A percentile compares a stretch with the other conserved stretches of the same genome.
Evolutionary conservation across 1,140 invertebrate genomes (phyloP).

Genomic region (Chironomus striatipennis): DNA sequence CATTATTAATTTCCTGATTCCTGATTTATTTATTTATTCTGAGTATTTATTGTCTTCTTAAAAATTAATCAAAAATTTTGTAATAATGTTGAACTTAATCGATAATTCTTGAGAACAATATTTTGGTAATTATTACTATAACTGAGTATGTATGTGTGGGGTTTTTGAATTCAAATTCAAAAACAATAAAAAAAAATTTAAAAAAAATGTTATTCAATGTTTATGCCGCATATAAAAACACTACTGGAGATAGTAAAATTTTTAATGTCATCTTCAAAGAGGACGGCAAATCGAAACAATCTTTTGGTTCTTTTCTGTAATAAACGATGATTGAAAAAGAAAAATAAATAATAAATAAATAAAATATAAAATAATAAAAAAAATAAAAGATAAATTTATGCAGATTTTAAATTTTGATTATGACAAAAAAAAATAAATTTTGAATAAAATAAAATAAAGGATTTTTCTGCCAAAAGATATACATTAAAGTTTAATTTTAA

Average conservation of each 20-base stretch:
- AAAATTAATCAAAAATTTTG: too few relatives aligned
- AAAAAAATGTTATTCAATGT: conserved; percentile 21
- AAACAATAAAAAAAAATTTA: neutral
- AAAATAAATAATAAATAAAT: conserved; percentile 20
- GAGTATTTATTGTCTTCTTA: neutral
- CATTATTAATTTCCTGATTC: conserved; percentile 3
- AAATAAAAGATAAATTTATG: neutral
- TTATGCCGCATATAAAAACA: conserved; percentile 59
- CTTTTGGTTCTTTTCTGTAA: conserved; percentile 24
- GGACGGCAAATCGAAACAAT: conserved; percentile 26
- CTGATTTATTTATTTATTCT: neutral
- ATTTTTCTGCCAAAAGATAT: neutral
- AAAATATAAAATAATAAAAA: conserved; percentile 8
- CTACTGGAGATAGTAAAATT: conserved; percentile 57
- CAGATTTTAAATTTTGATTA: conserved; percentile 5
- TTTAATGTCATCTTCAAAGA: conserved; percentile 49
- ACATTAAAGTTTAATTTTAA: neutral
- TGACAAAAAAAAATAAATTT: neutral
- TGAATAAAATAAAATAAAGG: neutral
- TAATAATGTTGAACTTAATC: neutral
- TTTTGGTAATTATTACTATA: neutral
- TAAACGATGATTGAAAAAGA: conserved; percentile 11
- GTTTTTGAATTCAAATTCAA: neutral
- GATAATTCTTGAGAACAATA: conserved; percentile 10
- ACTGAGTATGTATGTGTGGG: conserved; percentile 4